Evolutionary conservation across 2,113 vertebrate genomes (phyloP).

Genomic region (Phalacrocorax carbo): DNA sequence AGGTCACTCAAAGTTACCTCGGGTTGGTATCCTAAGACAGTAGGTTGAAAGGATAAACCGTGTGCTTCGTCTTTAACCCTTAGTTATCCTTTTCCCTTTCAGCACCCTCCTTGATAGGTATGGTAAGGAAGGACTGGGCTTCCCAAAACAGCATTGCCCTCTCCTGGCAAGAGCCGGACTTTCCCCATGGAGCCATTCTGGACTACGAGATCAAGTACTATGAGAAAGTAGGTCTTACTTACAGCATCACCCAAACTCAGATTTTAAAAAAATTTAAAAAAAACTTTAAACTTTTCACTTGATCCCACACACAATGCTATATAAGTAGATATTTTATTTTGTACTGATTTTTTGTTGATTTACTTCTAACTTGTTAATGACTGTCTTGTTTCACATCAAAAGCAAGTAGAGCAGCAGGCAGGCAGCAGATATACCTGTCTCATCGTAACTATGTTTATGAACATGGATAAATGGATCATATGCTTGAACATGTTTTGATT

Average conservation of each 20-base stretch:
- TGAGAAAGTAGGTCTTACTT: constrained; percentile 88
- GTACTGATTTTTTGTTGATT: background rate
- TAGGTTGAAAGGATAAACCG: constrained; percentile 17
- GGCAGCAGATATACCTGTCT: background rate
- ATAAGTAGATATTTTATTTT: background rate
- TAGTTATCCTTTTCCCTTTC: constrained; percentile 79
- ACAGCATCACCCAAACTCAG: constrained; percentile 60
- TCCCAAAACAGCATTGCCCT: constrained; percentile 96
- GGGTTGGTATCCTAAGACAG: background rate
- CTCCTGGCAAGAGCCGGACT: constrained; percentile 93
- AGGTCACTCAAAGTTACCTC: constrained; percentile 5
- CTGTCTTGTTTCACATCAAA: background rate
- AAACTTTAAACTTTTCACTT: background rate
- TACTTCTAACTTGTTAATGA: constrained; percentile 8
- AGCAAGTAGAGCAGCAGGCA: background rate
- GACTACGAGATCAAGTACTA: constrained; percentile 99
- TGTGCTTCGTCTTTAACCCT: constrained; percentile 70
- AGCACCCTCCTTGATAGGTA: constrained; percentile 90
- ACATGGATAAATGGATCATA: background rate
- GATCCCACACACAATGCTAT: background rate
- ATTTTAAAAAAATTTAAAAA: background rate
- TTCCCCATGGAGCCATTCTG: constrained; percentile 82
- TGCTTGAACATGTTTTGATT: background rate
- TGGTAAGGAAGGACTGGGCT: constrained; percentile 96
- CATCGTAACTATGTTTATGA: background rate